A percentile compares a stretch with the other conserved stretches of the same genome.
Evolutionary conservation across 1,140 invertebrate genomes (phyloP).

Genomic region (Diorhabda carinulata): DNA sequence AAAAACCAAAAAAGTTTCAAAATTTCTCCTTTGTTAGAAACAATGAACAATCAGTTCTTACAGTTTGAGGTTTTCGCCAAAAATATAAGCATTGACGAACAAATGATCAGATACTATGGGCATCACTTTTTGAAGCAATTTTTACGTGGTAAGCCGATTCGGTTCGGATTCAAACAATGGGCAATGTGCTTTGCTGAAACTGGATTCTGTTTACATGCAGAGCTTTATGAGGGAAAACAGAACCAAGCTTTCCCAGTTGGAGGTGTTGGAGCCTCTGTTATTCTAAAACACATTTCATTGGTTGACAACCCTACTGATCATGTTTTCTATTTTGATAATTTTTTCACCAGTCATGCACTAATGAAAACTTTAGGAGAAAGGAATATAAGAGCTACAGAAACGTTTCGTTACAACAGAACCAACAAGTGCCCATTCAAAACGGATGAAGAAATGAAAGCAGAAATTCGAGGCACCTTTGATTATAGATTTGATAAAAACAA

Average conservation of each 20-base stretch:
- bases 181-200: neutral
- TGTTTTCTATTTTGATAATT: constrained; percentile 15
- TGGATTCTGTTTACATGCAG: constrained; percentile 20
- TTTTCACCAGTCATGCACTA: constrained; percentile 9
- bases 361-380: neutral
- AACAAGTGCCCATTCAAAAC: constrained; percentile 21
- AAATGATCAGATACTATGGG: constrained; percentile 21
- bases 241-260: neutral
- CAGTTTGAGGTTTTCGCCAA: too few relatives aligned
- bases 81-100: constrained; percentile 11
- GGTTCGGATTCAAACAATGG: constrained; percentile 24
- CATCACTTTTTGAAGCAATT: constrained; percentile 21
- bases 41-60: too few relatives aligned
- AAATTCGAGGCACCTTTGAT: constrained; percentile 10
- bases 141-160: constrained; percentile 19
- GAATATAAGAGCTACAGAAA: constrained; percentile 18
- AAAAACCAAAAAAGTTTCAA: neutral
- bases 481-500: constrained; percentile 22
- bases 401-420: constrained; percentile 24
- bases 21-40: neutral
- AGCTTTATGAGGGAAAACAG: constrained; percentile 5
- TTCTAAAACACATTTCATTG: neutral
- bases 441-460: constrained; percentile 15
- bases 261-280: constrained; percentile 4
- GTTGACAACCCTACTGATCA: constrained; percentile 13